Evolutionary conservation across 2,888 invertebrate genomes (phyloP).

Genomic region (Synergus umbraculus): DNA sequence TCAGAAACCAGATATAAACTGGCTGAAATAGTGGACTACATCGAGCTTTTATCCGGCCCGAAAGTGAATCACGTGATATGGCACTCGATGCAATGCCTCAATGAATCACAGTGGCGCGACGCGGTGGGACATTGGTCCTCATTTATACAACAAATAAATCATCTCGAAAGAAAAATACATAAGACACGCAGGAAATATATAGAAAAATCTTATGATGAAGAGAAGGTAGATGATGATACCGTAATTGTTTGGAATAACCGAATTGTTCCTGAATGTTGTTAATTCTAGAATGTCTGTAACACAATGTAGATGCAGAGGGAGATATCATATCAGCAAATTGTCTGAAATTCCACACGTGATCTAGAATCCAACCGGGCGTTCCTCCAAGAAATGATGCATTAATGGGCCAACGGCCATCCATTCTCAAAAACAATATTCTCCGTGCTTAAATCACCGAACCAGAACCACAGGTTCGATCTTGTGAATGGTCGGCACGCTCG

Average conservation of each 20-base stretch:
- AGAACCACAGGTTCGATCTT: constrained; percentile 31
- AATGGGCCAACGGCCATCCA: constrained; percentile 55
- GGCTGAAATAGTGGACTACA: constrained; percentile 43
- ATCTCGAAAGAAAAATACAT: neutral
- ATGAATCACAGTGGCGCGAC: constrained; percentile 60
- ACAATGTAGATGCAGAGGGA: constrained; percentile 44
- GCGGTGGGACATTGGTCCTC: constrained; percentile 62
- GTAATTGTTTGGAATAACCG: neutral
- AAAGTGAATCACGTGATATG: constrained; percentile 57
- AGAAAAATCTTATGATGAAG: neutral
- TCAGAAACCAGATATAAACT: constrained; percentile 32
- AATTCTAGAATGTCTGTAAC: neutral
- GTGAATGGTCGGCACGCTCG: constrained; percentile 27
- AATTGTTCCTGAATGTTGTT: neutral
- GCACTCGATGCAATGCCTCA: constrained; percentile 57
- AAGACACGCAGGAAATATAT: constrained; percentile 17
- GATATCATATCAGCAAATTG: constrained; percentile 63
- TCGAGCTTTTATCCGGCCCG: constrained; percentile 56
- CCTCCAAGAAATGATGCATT: constrained; percentile 66
- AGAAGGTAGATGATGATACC: neutral
- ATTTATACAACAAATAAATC: constrained; percentile 67
- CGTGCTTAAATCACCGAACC: constrained; percentile 56
- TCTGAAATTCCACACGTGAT: constrained; percentile 57
- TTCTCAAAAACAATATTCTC: constrained; percentile 63
- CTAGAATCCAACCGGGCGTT: constrained; percentile 56